Base-by-base conservation (phyloP, 2,113 vertebrate genomes). In the Toxotes chatareus region DNA sequence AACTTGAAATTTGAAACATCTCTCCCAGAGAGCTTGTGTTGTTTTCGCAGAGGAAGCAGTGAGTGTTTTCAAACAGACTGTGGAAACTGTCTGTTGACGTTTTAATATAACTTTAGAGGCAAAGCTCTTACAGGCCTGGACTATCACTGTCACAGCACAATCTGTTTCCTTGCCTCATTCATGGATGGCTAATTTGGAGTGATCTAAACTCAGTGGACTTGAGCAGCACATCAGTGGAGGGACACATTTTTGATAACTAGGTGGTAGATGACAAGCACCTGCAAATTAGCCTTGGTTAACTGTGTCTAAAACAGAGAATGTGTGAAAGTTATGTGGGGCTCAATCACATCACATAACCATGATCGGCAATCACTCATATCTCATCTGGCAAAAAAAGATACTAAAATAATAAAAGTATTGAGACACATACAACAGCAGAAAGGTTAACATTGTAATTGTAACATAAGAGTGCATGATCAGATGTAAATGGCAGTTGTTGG, bases 31-130 rank as follows among this genome's bases (percentile, higher is more conserved):
- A 73, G 44, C 56, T 14, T 14, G 36, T 71, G 7, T 62, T 64
- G 79, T 72, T 86, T 82, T 46, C 64, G 72, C 38, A 51, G 16
- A 42, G 31, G 61, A 73, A 73, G 62, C 73, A 74, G 73, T 68
- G 27, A 57, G 60, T 80, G 71, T 89, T 82, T 82, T 31, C 67
- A 82, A 78, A 86, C 77, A 76, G 49, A 70, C 62, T 32, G n/a
- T 38, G 44, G 57, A 75, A 84, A 77, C 49, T 67, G 65, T 68
- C n/a, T 3, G 67, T n/a, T 56, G 57, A 76, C 57, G 60, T 21
- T 79, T 60, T 76, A 23, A 62, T 72, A 9, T 6, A 55, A 70
- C 75, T 76, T 74, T 16, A 14, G 73, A 38, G 59, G 59, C 36
- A 69, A 73, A 38, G 38, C 65, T 55, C 73, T 51, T 31, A 34